Evolutionary conservation across 2,113 vertebrate genomes (phyloP), one percentile per base, ranked within the genome.

Genomic region (Coregonus clupeaformis): DNA sequence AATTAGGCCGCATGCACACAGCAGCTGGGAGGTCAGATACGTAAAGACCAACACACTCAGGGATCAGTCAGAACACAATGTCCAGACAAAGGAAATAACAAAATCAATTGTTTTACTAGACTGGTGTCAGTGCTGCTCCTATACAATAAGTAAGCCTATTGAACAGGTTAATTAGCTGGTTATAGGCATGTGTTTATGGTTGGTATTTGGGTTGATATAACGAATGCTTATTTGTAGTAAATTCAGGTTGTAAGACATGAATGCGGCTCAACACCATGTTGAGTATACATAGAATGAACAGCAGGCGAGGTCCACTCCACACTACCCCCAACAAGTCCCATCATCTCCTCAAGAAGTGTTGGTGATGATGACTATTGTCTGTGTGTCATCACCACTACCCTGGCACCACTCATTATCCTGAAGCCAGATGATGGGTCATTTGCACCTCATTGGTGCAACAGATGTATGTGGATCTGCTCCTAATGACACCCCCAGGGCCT

Each of bases 401-500:
- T 16, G 82, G 68, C 77, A 75, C 76, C 66, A 80, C 81, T 84
- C 84, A 82, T 85, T 83, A 90, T 86, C 75, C 68, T 20, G 20
- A 20, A 63, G 75, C 67, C 80, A 80, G 80, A 91, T 88, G 85
- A 91, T 80, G 78, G 87, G 80, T 86, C 83, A 89, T 91, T 88
- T 89, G 88, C 77, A 84, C 47, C 82, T 77, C 85, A 71, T 45
- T 77, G 81, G 68, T 77, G 81, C 83, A 84, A 88, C 90, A 86
- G 84, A 62, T 85, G 25, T 71, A 6, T 60, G 68, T 72, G 74
- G 85, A 83, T 75, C 78, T 87, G 86, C 86, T 86, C 32, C 88
- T 91, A 92, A 92, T 91, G 89, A 80, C 83, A 87, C 91, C 90
- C 89, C 77, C 62, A 89, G 91, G 91, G 89, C 73, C 57, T 0